Evolutionary conservation across 1,140 invertebrate genomes (phyloP).

Genomic region (Hylyphantes graminicola): DNA sequence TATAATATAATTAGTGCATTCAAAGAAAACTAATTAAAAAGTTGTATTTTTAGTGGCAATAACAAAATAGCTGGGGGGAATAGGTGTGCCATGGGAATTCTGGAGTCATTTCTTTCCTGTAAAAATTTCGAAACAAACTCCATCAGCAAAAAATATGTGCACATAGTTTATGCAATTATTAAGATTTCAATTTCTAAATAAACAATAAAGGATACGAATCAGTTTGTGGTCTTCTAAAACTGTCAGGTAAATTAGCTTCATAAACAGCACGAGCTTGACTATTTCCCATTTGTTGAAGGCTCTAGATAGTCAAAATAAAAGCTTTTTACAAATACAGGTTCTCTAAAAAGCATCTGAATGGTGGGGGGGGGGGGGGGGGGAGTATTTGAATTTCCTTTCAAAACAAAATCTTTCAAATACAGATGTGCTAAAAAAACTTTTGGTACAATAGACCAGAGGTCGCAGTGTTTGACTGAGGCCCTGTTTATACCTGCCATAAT

Average conservation of each 20-base stretch:
- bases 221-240: slow-evolving; percentile 92
- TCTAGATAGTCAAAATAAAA: slow-evolving; percentile 69
- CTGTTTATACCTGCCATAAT: no score
- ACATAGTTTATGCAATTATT: background rate
- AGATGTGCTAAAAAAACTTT: no score
- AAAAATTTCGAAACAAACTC: background rate
- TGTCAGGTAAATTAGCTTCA: slow-evolving; percentile 96
- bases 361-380: background rate
- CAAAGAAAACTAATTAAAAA: no score
- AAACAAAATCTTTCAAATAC: no score
- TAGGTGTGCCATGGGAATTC: background rate
- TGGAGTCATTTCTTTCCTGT: background rate
- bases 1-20: no score
- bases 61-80: no score
- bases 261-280: slow-evolving; percentile 93
- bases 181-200: background rate
- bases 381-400: no score
- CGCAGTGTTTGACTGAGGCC: no score
- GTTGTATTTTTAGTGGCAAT: no score
- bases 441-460: no score
- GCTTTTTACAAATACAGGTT: background rate
- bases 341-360: background rate
- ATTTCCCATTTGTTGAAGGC: slow-evolving; percentile 98
- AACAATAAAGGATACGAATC: slow-evolving; percentile 74
- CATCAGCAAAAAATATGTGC: background rate